Evolutionary conservation across 2,888 invertebrate genomes (phyloP), one percentile per base, ranked within the genome.

Genomic region (Cremastobaeus sp.): DNA sequence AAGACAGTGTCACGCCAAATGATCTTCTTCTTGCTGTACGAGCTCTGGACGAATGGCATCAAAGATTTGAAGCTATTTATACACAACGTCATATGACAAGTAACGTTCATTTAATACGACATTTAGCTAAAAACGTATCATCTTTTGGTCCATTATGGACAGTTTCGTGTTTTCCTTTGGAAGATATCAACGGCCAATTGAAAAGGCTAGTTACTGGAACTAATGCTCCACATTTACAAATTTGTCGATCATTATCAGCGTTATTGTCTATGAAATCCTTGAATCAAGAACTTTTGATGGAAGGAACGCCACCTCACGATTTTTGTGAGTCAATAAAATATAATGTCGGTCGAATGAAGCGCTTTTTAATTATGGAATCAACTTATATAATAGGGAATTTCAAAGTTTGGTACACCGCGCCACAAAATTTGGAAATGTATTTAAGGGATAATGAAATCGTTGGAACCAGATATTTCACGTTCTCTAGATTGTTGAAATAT

Each of bases 1-100:
- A 60, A 18, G 20, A 62, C 1, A 76, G 74, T 37, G 62, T 81
- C 4, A 66, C 75, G 0, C 6, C 20, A 8, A 34, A 60, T 28
- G 59, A 54, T 34, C 12, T 78, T 6, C 6, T 43, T 15, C 18
- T 41, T 18, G 77, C 76, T 30, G 14, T 21, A 9, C 52, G 11
- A 14, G 25, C 34, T 37, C 35, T 78, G 5, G 28, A 50, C 3
- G 59, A 73, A 28, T 77, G 68, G 60, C 76, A 76, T 1, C 20
- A 25, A 21, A 18, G 48, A 11, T 80, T 74, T 25, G 39, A 77
- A 45, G 18, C 25, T 8, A 43, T 77, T 11, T 79, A 79, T 66
- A 74, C 71, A 9, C 18, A 4, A 2, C 9, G 25, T 25, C 8
- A 25, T 25, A 25, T 25, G 25, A 25, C 4, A 5, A 5, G 25